These are phyloP conservation scores for Gortyna flavago DNA, from an alignment of 2,888 invertebrate species.

Conservation along the genomic window DNA sequence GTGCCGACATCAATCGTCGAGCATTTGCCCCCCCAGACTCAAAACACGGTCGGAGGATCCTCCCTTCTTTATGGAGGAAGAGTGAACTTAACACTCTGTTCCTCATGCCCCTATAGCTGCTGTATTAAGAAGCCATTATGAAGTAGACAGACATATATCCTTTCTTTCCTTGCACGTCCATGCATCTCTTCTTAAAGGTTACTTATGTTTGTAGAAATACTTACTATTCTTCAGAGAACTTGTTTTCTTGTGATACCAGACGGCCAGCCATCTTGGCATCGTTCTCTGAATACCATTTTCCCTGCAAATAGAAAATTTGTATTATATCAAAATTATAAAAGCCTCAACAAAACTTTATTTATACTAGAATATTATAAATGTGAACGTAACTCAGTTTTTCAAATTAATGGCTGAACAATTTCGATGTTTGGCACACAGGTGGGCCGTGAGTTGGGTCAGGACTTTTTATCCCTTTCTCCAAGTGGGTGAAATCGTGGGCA, in stretches of 20 bases:
- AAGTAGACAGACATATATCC: no score
- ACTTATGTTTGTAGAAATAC: neutral
- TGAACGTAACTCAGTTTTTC: neutral
- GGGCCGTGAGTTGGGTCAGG: neutral
- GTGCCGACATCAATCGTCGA: no score
- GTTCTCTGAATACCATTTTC: conserved; percentile 90
- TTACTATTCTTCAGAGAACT: conserved; percentile 87
- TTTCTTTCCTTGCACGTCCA: no score
- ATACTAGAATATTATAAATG: neutral
- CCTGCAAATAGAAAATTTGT: conserved; percentile 80
- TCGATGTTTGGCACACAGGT: neutral
- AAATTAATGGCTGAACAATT: neutral
- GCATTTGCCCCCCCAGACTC: no score
- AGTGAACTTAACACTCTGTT: no score
- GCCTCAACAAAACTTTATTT: neutral
- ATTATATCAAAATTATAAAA: neutral
- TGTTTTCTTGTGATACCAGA: conserved; percentile 90
- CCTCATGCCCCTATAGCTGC: no score
- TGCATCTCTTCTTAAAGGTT: no score
- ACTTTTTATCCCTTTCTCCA: neutral
- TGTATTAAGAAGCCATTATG: no score
- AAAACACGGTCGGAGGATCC: no score
- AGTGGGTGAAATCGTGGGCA: no score
- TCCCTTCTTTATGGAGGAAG: no score
- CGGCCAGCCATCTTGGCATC: conserved; percentile 90